These are phyloP conservation scores for Xyrauchen texanus DNA, from an alignment of 2,113 vertebrate genomes.

Conservation along the genomic window DNA sequence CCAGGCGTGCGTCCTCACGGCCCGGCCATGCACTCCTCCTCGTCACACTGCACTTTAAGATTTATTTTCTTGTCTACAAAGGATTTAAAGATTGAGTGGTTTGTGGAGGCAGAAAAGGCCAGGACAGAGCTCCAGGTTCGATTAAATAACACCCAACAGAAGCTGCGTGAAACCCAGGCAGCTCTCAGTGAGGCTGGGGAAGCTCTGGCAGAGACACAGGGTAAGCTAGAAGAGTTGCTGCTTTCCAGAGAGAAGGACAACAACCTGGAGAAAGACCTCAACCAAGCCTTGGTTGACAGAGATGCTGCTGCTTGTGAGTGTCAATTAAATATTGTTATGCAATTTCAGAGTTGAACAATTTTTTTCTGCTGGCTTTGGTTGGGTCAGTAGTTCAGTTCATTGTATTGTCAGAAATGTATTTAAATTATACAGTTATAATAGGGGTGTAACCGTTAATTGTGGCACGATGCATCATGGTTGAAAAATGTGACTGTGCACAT, in stretches of 20 bases:
- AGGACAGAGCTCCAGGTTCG: conserved; percentile 50
- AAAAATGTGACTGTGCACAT: too few relatives aligned
- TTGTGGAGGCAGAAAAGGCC: conserved; percentile 59
- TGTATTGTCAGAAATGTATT: too few relatives aligned
- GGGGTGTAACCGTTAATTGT: too few relatives aligned
- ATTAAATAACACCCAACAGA: conserved; percentile 59
- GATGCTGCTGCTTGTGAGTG: conserved; percentile 77
- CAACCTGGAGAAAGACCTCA: conserved; percentile 74
- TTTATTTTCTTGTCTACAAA: conserved; percentile 52
- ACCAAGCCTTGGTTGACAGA: conserved; percentile 72
- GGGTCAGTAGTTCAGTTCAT: too few relatives aligned
- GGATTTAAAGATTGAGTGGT: conserved; percentile 72
- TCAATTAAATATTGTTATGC: not conserved
- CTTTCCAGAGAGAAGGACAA: conserved; percentile 71
- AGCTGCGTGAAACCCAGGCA: conserved; percentile 66
- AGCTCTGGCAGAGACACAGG: conserved; percentile 66
- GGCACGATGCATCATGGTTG: too few relatives aligned
- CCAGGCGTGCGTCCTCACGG: too few relatives aligned
- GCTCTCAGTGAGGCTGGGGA: conserved; percentile 73
- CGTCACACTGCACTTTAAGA: not conserved
- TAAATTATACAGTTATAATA: too few relatives aligned
- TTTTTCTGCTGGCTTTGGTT: too few relatives aligned
- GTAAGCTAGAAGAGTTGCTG: conserved; percentile 70
- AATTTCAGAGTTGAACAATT: too few relatives aligned
- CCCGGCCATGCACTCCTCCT: too few relatives aligned